Evolutionary conservation across 2,113 vertebrate species (phyloP).

Genomic region (Mesembrinibis cayennensis): DNA sequence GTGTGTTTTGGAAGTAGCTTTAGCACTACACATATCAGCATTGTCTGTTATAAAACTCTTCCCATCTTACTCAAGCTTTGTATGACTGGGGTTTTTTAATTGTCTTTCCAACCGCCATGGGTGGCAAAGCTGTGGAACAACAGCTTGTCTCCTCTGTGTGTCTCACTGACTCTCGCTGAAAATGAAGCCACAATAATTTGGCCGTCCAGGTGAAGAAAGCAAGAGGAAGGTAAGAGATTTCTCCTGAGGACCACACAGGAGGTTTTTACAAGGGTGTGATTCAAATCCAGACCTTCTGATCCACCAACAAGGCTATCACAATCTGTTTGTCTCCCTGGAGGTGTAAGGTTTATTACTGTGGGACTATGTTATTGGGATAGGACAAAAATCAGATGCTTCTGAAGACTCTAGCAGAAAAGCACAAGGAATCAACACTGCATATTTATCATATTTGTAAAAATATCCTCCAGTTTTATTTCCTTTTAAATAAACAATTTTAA

Average conservation of each 20-base stretch:
- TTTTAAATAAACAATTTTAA: neutral
- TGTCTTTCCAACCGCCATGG: neutral
- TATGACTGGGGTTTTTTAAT: neutral
- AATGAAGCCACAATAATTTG: neutral
- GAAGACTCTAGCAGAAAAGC: neutral
- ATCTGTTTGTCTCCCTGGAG: neutral
- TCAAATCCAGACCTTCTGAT: neutral
- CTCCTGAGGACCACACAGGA: neutral
- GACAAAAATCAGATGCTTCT: neutral
- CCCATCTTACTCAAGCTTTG: neutral
- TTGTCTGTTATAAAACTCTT: neutral
- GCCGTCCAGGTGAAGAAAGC: neutral
- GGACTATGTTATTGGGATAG: neutral
- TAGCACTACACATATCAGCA: neutral
- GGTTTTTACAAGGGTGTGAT: neutral
- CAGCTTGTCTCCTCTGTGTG: neutral
- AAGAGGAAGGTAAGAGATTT: neutral
- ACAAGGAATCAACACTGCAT: neutral
- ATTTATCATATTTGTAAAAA: neutral
- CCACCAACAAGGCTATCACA: fast-evolving
- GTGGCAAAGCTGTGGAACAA: neutral
- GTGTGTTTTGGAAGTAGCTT: neutral
- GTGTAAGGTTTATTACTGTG: neutral
- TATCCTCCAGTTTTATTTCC: neutral
- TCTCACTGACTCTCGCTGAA: neutral